Conservation (phyloP, 2,113 vertebrate species). For the Tragelaphus strepsiceros region DNA sequence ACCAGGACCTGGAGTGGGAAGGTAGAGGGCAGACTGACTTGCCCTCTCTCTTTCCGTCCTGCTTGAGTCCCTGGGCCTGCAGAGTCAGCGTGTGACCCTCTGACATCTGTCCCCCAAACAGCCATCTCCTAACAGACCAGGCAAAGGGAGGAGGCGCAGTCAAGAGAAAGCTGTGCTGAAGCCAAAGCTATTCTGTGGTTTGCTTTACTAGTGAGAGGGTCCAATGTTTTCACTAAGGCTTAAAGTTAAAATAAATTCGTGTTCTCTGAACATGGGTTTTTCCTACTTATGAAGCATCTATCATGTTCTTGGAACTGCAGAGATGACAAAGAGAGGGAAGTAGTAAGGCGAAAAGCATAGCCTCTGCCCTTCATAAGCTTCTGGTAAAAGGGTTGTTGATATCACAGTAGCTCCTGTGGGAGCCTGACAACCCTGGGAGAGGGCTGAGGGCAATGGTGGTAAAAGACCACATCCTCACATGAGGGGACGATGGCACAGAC, state of each 20-base stretch:
- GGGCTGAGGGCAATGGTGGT: background rate
- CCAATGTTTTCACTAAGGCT: background rate
- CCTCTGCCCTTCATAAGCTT: background rate
- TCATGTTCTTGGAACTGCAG: background rate
- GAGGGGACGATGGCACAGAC: background rate
- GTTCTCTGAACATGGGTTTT: background rate
- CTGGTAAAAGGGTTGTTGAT: background rate
- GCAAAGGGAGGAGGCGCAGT: background rate
- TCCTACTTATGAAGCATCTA: background rate
- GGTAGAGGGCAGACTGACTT: background rate
- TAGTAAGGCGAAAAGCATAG: background rate
- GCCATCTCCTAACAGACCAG: background rate
- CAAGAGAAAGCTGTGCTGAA: background rate
- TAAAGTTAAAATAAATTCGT: background rate
- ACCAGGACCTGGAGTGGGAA: background rate
- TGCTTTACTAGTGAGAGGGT: background rate
- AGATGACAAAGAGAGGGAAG: background rate
- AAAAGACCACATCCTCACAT: background rate
- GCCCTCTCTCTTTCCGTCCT: background rate
- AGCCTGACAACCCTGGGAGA: background rate
- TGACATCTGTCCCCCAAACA: fast-evolving
- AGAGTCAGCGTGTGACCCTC: background rate
- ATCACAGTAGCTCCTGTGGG: background rate
- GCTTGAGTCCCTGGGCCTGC: background rate
- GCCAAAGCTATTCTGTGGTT: background rate